These are phyloP conservation scores for Umimayanthus kanabou DNA, from an alignment of 92 coral and sea anemone genomes.

Conservation along the genomic window DNA sequence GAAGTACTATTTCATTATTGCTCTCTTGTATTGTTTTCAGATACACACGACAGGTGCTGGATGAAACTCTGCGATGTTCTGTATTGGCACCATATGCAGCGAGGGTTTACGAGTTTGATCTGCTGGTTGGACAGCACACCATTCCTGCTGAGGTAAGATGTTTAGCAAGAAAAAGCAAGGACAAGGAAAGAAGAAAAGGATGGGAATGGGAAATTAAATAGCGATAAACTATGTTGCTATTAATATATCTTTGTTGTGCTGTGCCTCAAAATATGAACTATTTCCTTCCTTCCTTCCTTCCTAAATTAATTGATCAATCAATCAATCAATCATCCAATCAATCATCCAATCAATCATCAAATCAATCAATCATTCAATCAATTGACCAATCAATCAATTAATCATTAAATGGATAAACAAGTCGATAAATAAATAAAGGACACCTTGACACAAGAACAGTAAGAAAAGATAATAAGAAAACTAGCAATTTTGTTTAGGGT, in stretches of 20 bases:
- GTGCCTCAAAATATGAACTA: not conserved
- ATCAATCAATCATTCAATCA: not conserved
- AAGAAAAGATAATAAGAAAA: no score
- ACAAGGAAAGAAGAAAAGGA: no score
- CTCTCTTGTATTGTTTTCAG: conserved; percentile 37
- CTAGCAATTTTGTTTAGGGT: no score
- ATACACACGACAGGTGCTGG: conserved; percentile 89
- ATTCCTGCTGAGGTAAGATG: conserved; percentile 84
- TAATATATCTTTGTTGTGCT: not conserved
- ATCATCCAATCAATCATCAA: no score
- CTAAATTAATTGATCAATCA: no score
- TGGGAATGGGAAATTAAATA: not conserved
- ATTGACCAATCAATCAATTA: not conserved
- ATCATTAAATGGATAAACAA: not conserved
- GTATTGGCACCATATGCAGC: conserved; percentile 92
- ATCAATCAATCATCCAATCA: no score
- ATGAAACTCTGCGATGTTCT: conserved; percentile 85
- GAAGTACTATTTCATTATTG: not conserved
- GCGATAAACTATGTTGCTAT: not conserved
- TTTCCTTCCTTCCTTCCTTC: not conserved
- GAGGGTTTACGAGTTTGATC: conserved; percentile 82
- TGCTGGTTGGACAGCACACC: conserved; percentile 83
- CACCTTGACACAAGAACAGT: no score
- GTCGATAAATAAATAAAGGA: no score
- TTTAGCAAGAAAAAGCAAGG: not conserved